Base-by-base conservation (phyloP, 2,113 vertebrate genomes). In the Pelecanus crispus region DNA sequence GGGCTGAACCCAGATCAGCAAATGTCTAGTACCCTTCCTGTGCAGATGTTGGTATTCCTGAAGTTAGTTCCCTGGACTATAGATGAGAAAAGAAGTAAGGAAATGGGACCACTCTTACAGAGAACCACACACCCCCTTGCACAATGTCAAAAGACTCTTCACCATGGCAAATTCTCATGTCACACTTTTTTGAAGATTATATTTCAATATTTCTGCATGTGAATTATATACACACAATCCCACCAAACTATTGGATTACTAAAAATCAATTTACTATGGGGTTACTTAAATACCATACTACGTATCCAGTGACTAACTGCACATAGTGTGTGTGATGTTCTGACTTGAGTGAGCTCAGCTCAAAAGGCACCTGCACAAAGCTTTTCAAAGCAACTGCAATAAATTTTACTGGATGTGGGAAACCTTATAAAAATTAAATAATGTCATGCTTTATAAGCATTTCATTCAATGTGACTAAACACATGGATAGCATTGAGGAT, bases 341-440 rank as follows among this genome's bases (percentile, higher is more conserved):
- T 97, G 92, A 94, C 92, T 92, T 63, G 92, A 89, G 88, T 91
- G 81, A 92, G 75, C 91, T 97, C 96, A 92, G 73, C 95, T 95
- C 95, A 97, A 90, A 96, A 97, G 92, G 93, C 97, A 98, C 97
- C 97, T 98, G 97, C 96, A 94, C 81, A 88, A 96, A 96, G 92
- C 70, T 97, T 97, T 98, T 97, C 97, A 97, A 98, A 97, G 96
- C 75, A 97, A 97, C 78, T 94, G 80, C 81, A 97, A 97, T 98
- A 98, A 96, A 97, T 98, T 98, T 98, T 91, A 97, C 97, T 97
- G 95, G 94, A 98, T 98, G 97, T 98, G 98, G 97, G 96, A 98
- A 97, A 96, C 92, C 93, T 96, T 97, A 97, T 96, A 98, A 98
- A 98, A 98, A 97, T 98, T 98, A 98, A 98, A 97, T 97, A 98